Base-by-base conservation (phyloP, 2,797 vertebrate species). In the Helicolenus hilgendorfi region DNA sequence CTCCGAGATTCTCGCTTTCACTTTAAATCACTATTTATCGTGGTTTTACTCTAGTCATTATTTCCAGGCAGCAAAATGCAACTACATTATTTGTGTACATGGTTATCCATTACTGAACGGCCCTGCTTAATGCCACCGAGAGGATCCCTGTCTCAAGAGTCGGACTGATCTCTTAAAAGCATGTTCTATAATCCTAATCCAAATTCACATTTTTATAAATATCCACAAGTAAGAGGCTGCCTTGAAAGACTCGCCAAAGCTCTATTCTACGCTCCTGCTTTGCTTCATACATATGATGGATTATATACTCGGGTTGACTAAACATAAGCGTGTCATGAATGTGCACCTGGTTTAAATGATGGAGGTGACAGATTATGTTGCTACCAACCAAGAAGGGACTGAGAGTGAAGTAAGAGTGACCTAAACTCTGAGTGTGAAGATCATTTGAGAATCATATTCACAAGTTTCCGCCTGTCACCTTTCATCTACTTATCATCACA, bases 161-260 rank as follows among this genome's bases (percentile, higher is more conserved):
- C 55, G 13, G 33, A 73, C 53, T 70, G 13, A 89, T 82, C 80
- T 78, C 38, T 84, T 85, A 80, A 90, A 89, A 72, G 74, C 81
- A 41, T 70, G 22, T 41, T 62, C 20, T 29, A 26, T 81, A 86
- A 55, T 71, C 83, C 45, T 67, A 81, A 83, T 73, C 67, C 78
- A 74, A 72, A 87, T 4, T 27, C 38, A 22, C 36, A 45, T 35
- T 81, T 78, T 78, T 49, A 77, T 75, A 62, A 78, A 81, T 27
- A 69, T 68, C 72, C 63, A 72, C n/a, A 53, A 81, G 20, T 56
- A 70, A 80, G 65, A 53, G 8, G 15, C 9, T 45, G 73, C 45
- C 15, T 45, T 45, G 4, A 81, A 86, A 75, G 7, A 62, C 36
- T 38, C 5, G 2, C 29, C 7, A 18, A 22, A 58, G 72, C 15